A percentile compares a stretch with the other conserved stretches of the same genome.
Conservation (phyloP, 2,888 invertebrate species). For the Amblyjoppa proteus region DNA sequence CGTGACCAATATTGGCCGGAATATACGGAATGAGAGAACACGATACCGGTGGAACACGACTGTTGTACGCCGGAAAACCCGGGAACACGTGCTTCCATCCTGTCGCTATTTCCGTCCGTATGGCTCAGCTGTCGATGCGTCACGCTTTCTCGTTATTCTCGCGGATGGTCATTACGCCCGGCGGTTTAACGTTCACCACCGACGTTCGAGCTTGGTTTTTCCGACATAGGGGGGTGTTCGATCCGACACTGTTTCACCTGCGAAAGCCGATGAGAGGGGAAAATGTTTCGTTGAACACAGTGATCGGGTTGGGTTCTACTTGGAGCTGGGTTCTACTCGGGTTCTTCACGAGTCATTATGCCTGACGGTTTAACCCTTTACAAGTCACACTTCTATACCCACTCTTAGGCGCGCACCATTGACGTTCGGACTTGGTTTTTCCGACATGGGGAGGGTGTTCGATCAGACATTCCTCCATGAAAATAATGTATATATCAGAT, state of each 20-base stretch:
- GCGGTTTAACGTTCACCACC: slow-evolving; percentile 12
- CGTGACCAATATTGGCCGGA: slow-evolving; percentile 71
- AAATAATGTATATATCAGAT: too few species aligned
- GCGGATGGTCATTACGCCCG: slow-evolving; percentile 4
- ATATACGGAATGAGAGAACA: slow-evolving; percentile 38
- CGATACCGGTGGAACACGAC: slow-evolving; percentile 1
- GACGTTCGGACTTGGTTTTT: too few species aligned
- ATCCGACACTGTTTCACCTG: neutral
- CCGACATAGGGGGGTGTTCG: neutral
- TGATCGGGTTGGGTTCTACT: too few species aligned
- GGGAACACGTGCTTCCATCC: slow-evolving; percentile 46
- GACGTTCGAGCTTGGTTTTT: neutral
- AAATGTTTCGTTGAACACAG: too few species aligned
- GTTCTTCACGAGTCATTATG: too few species aligned
- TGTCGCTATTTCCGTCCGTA: slow-evolving; percentile 31
- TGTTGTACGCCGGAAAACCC: slow-evolving; percentile 46
- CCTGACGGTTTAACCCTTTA: too few species aligned
- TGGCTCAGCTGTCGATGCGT: slow-evolving; percentile 29
- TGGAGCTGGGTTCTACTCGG: too few species aligned
- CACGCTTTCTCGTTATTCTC: slow-evolving; percentile 45
- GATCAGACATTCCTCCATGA: too few species aligned
- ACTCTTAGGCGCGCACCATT: too few species aligned
- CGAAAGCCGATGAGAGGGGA: too few species aligned
- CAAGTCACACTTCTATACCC: too few species aligned
- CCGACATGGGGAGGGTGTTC: too few species aligned